Conservation (phyloP, 2,888 invertebrate species). For the Hirtodrosophila alboralis region DNA sequence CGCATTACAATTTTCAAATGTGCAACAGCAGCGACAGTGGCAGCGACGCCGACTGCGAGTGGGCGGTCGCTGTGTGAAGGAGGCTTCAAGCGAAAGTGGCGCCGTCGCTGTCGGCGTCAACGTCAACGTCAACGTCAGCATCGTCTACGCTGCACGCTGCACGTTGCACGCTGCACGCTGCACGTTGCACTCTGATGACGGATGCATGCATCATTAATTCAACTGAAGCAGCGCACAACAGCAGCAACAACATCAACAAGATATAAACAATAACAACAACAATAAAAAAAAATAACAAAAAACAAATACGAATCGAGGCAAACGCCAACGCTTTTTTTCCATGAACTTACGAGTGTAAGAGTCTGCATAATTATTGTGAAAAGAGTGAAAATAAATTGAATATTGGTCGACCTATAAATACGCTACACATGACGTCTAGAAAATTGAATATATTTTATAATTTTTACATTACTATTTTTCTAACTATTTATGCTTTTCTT, state of each 20-base stretch:
- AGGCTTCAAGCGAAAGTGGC: constrained; percentile 64
- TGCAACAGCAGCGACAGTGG: constrained; percentile 35
- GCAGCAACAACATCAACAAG: constrained; percentile 25
- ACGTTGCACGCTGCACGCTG: constrained; percentile 58
- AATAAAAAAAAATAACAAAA: too few relatives aligned
- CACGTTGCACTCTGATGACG: constrained; percentile 70
- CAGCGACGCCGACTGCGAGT: constrained; percentile 27
- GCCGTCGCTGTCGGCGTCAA: constrained; percentile 13
- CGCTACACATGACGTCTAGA: constrained; percentile 1
- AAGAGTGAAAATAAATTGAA: background rate
- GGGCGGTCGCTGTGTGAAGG: constrained; percentile 38
- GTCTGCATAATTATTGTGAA: constrained; percentile 45
- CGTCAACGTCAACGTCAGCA: constrained; percentile 45
- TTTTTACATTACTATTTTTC: too few relatives aligned
- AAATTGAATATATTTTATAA: too few relatives aligned
- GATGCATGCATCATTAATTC: constrained; percentile 80
- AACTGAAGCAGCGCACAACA: constrained; percentile 48
- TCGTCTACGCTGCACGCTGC: too few relatives aligned
- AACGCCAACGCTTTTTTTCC: constrained; percentile 48
- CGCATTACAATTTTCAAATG: constrained; percentile 69
- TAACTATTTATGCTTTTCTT: too few relatives aligned
- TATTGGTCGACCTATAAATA: constrained; percentile 9
- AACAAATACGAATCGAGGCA: constrained; percentile 24
- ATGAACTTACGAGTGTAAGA: constrained; percentile 27
- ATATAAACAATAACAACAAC: constrained; percentile 20